phyloP scores from a whole-genome alignment of 2,113 vertebrate species.

The Ivindomyrus marchei region DNA sequence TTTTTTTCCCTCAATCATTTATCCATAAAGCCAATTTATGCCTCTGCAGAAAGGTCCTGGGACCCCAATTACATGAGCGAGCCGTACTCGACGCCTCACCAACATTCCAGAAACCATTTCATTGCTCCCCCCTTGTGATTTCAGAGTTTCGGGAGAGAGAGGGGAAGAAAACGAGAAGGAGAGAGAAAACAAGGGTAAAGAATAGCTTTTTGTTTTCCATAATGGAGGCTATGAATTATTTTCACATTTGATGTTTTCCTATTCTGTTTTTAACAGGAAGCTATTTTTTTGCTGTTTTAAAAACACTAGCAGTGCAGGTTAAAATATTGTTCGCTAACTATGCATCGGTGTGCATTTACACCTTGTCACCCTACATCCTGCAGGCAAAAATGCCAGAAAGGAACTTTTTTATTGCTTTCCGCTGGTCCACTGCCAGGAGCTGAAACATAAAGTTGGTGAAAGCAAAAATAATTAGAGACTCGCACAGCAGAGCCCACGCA shows the following conservation, averaged over 20 bases:
- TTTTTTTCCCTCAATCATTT: not conserved
- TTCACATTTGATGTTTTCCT: not conserved
- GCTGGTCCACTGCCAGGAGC: not conserved
- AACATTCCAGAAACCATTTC: slow-evolving; percentile 36
- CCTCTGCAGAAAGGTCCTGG: slow-evolving; percentile 7
- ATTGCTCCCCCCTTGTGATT: slow-evolving; percentile 64
- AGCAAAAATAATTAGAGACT: not conserved
- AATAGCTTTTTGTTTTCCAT: not conserved
- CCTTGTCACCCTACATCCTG: not conserved
- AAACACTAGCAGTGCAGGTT: not conserved
- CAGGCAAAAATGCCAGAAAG: not conserved
- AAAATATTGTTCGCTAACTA: not conserved
- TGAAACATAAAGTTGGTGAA: not conserved
- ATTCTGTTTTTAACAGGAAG: not conserved
- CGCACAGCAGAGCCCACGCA: not conserved
- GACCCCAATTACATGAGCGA: slow-evolving; percentile 26
- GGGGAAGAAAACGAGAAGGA: not conserved
- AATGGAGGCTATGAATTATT: not conserved
- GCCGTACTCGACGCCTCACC: not conserved
- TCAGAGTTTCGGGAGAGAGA: not conserved
- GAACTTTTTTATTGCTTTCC: not conserved
- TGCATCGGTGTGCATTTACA: not conserved
- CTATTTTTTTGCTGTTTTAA: not conserved
- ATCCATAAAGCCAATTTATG: not conserved
- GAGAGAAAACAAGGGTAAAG: not conserved